Conservation (phyloP, 1,140 invertebrate genomes). For the Helicoverpa armigera region DNA sequence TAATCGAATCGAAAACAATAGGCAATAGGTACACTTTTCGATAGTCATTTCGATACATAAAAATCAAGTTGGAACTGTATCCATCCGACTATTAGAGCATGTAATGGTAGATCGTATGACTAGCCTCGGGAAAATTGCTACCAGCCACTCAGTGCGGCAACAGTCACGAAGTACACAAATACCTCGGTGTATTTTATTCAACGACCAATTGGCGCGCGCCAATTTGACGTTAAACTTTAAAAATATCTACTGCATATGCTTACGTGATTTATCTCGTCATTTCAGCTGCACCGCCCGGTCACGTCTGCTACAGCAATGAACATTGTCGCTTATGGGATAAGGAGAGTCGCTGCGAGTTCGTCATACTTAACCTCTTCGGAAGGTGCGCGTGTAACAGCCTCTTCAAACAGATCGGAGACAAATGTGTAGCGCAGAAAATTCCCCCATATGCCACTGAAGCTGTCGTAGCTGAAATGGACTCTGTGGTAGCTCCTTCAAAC, state of each 20-base stretch:
- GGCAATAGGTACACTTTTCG: neutral
- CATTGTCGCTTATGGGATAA: slow-evolving; percentile 94
- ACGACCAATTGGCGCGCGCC: slow-evolving; percentile 48
- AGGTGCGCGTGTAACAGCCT: slow-evolving; percentile 93
- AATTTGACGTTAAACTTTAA: slow-evolving; percentile 33
- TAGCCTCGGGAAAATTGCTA: slow-evolving; percentile 67
- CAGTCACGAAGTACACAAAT: slow-evolving; percentile 51
- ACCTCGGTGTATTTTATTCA: slow-evolving; percentile 51
- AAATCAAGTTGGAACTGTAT: slow-evolving; percentile 59
- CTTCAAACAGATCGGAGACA: slow-evolving; percentile 89
- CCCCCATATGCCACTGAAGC: slow-evolving; percentile 79
- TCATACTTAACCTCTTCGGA: slow-evolving; percentile 95
- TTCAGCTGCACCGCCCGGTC: slow-evolving; percentile 94
- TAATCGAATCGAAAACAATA: slow-evolving; percentile 30
- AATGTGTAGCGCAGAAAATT: slow-evolving; percentile 85
- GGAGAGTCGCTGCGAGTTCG: slow-evolving; percentile 94
- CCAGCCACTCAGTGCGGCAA: slow-evolving; percentile 52
- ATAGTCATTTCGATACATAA: slow-evolving; percentile 3
- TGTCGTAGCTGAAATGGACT: slow-evolving; percentile 73
- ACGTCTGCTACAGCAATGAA: slow-evolving; percentile 96
- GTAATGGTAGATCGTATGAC: slow-evolving; percentile 63
- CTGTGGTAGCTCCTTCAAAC: slow-evolving; percentile 61
- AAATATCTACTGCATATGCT: slow-evolving; percentile 28
- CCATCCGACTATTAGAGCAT: slow-evolving; percentile 68
- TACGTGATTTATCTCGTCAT: slow-evolving; percentile 60